Evolutionary conservation across 2,797 vertebrate species (phyloP).

Genomic region (Hyperoplus immaculatus): DNA sequence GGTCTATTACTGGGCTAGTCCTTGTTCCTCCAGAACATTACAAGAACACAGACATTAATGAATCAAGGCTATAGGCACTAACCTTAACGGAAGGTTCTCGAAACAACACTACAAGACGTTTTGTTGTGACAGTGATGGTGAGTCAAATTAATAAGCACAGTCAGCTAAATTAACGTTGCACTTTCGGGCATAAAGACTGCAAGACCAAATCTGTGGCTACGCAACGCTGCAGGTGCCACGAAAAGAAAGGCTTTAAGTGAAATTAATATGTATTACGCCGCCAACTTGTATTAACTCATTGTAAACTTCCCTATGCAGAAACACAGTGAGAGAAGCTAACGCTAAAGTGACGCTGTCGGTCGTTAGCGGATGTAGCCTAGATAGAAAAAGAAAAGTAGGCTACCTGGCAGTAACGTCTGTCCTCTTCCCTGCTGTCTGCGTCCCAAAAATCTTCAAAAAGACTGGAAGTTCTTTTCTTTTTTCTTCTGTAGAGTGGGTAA

Average conservation of each 20-base stretch:
- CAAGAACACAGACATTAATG: not conserved
- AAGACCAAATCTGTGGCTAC: not conserved
- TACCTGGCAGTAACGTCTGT: conserved; percentile 24
- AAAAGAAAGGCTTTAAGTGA: not conserved
- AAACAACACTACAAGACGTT: not conserved
- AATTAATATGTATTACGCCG: fast-evolving
- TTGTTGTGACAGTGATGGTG: not conserved
- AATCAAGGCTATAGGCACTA: too few relatives aligned
- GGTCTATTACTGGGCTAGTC: not conserved
- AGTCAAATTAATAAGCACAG: not conserved
- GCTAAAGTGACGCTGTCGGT: conserved; percentile 15
- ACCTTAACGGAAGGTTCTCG: not conserved
- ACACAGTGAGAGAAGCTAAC: conserved; percentile 40
- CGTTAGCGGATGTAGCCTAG: conserved; percentile 46
- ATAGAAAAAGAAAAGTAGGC: not conserved
- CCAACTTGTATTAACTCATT: not conserved
- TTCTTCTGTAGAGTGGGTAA: conserved; percentile 26
- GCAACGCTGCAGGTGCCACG: fast-evolving
- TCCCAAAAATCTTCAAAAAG: not conserved
- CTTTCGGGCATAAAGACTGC: not conserved
- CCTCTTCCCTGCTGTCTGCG: conserved; percentile 5
- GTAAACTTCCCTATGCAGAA: conserved; percentile 10
- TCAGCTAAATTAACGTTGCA: not conserved
- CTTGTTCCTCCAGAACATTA: not conserved
- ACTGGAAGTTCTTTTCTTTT: not conserved